Base-by-base conservation (phyloP, 2,113 vertebrate genomes). In the Addax nasomaculatus region DNA sequence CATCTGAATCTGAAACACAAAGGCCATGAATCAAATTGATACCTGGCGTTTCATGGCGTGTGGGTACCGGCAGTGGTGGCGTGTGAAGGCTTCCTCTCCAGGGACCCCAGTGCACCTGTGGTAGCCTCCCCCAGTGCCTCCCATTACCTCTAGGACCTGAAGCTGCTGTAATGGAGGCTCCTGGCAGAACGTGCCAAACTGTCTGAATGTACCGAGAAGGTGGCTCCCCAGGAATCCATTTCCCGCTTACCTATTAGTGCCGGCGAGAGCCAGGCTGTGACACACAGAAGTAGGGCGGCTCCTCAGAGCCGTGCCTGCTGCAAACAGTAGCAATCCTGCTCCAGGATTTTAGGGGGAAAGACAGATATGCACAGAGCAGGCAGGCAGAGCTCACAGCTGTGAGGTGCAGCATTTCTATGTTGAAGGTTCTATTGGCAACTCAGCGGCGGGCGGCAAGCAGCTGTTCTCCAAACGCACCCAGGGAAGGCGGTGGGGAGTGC, bases 331-430 rank as follows among this genome's bases (percentile, higher is more conserved):
- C 23, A 10, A 9, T 19, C 85, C 93, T 70, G 85, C 15, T 3
- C 36, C 55, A 12, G 5, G 57, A 78, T 13, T 49, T 55, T 9
- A 0, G 13, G 23, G 30, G 33, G 30, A 33, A 33, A 70, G 58
- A 16, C 9, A 30, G 7, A n/a, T 8, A 9, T 8, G 29, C 5
- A 5, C 7, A 6, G 19, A 12, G 8, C 5, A 19, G 45, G 25
- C 30, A 1, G 67, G 11, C 45, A 29, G 64, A 36, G 25, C 33
- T 27, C 12, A 6, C 45, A 30, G 78, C 57, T 15, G 6, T 0
- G 0, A 55, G 39, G 23, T 9, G 0, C 11, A 0, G 2, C 5
- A 2, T 47, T 39, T 17, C 3, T 3, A 2, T 0, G 27, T 13
- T 2, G 1, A 14, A 70, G 55, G 19, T 7, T 83, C 73, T 23